Base-by-base conservation (phyloP, 2,113 vertebrate genomes). In the Poeciliopsis retropinna region DNA sequence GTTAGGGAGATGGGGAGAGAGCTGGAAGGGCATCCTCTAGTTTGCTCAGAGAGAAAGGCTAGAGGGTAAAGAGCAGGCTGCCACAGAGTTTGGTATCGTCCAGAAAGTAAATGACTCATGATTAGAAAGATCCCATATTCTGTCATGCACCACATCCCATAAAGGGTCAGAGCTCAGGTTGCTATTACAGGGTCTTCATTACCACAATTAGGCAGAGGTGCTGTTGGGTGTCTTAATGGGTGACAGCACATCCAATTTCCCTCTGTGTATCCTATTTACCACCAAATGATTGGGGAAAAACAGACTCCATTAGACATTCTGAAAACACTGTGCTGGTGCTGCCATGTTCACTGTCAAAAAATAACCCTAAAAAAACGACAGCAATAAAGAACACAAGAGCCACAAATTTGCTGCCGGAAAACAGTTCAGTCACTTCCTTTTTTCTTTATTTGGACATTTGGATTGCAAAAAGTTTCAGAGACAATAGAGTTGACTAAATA, bases 171-270 rank as follows among this genome's bases (percentile, higher is more conserved):
- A 91, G 92, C 85, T 94, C 88, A 91, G 83, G 76, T 76, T 76
- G 70, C 74, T 63, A 87, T 85, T 89, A 87, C 76, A 84, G 89
- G 88, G 86, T 93, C 89, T 92, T 92, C 87, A 92, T 92, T 91
- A 86, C 74, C 78, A 81, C 88, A 90, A 92, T 93, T 89, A 92
- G 78, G 82, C 83, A 22, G 72, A 78, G 85, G 70, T 86, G 71
- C 72, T 72, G 69, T 76, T 81, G 74, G 72, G 78, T n/a, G 25
- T 75, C 72, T 78, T 88, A 84, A 90, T 82, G 81, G 81, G 30
- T 66, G 74, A 86, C 78, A 67, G 65, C 80, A 77, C 77, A 79
- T 67, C 64, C 61, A 66, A 87, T 89, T 86, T 82, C 75, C 81
- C 41, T 67, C 78, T n/a, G 10, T 84, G 76, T 82, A 61, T 84